Conservation (phyloP, 2,888 invertebrate genomes). For the Syritta pipiens region DNA sequence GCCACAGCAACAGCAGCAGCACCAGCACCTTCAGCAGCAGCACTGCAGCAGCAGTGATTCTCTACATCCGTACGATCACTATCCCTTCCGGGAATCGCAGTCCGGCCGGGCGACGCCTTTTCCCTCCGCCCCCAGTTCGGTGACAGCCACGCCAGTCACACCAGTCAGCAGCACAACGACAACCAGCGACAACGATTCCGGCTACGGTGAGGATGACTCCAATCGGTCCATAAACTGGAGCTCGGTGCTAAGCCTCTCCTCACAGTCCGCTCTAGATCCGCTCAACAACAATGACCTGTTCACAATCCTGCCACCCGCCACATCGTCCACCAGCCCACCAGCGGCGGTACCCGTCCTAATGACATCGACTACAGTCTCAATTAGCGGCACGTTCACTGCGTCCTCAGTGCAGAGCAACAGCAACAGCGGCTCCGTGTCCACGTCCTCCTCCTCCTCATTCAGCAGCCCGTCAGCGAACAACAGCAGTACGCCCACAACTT, state of each 20-base stretch:
- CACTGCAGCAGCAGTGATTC: slow-evolving; percentile 59
- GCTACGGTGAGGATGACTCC: slow-evolving; percentile 87
- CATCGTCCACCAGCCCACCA: slow-evolving; percentile 73
- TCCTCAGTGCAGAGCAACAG: slow-evolving; percentile 52
- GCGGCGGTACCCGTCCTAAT: slow-evolving; percentile 74
- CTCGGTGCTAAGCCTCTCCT: slow-evolving; percentile 91
- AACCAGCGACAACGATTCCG: slow-evolving; percentile 84
- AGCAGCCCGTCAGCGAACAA: slow-evolving; percentile 42
- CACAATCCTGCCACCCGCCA: slow-evolving; percentile 76
- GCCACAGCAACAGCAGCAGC: slow-evolving; percentile 66
- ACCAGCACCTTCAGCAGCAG: slow-evolving; percentile 60
- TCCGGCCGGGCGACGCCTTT: slow-evolving; percentile 87
- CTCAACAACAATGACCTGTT: slow-evolving; percentile 88
- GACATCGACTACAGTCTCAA: slow-evolving; percentile 72
- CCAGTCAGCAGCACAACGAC: slow-evolving; percentile 56
- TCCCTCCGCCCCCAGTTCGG: slow-evolving; percentile 77
- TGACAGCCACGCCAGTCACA: slow-evolving; percentile 45
- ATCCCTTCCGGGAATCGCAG: slow-evolving; percentile 78
- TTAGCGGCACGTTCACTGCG: slow-evolving; percentile 76
- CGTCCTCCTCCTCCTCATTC: slow-evolving; percentile 58
- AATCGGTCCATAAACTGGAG: slow-evolving; percentile 94
- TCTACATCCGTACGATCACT: slow-evolving; percentile 78
- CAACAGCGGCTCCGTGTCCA: slow-evolving; percentile 35
- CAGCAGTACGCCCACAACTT: slow-evolving; percentile 74
- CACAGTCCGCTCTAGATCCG: slow-evolving; percentile 91